Base-by-base conservation (phyloP, 1,140 invertebrate species). In the Trichoplusia ni region DNA sequence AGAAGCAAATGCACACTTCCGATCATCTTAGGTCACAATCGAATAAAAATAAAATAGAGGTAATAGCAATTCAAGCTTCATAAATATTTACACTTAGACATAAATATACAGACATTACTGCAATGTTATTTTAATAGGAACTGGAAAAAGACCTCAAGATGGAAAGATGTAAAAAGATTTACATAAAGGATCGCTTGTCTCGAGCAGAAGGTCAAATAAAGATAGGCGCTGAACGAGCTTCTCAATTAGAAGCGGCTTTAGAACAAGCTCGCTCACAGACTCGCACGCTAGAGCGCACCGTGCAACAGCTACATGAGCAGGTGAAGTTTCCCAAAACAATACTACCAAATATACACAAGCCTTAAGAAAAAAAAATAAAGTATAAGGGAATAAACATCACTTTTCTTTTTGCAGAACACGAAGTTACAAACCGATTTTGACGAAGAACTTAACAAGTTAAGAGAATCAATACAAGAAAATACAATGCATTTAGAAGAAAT, bases 401-500 rank as follows among this genome's bases (percentile, higher is more conserved):
- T 3, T 35, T 23, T 11, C 7, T 31, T 46, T 47, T 63, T 76
- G 58, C 64, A 87, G 86, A 87, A 86, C 54, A 44, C 79, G 63
- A 71, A 73, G 44, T 56, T 87, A 29, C 78, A 85, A 73, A 35
- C 27, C 18, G 81, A 84, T 47, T 87, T 81, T 53, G 79, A 84
- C 63, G 69, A 72, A 16, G 79, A 86, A 69, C 71, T 89, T 1
- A 76, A 67, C 9, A 82, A 82, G 47, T 71, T 89, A 53, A 86
- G 76, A 4, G 74, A 80, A 63, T 84, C 76, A 9, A 81, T 87
- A 9, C 72, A 67, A 56, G 74, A 79, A 59, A 86, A 87, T 51
- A 84, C 76, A 4, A 59, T 33, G 2, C 77, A 86, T 67, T 77
- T 89, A 40, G 81, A 87, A 72, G 75, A 85, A 59, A 89, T 89